Percentiles rank a stretch among this genome's conserved stretches.
These are phyloP conservation scores for Conops quadrifasciatus DNA, from an alignment of 2,888 invertebrate genomes.

Conservation along the genomic window DNA sequence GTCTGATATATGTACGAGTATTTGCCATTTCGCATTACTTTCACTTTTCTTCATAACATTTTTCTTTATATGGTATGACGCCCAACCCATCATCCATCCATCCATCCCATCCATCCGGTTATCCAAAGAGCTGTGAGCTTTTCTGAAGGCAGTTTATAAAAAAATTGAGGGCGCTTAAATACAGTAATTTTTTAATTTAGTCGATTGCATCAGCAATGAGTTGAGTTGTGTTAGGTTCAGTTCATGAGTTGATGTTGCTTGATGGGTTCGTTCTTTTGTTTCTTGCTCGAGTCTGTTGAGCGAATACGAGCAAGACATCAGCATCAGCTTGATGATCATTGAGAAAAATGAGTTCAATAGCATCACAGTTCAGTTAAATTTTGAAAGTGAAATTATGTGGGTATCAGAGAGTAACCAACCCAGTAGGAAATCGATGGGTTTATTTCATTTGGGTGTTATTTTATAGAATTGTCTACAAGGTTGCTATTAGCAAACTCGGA, in stretches of 20 bases:
- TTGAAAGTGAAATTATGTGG: slow-evolving; percentile 10
- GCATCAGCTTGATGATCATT: neutral
- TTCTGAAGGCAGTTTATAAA: slow-evolving; percentile 13
- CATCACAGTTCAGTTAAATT: neutral
- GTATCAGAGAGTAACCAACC: neutral
- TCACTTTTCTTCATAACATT: no score
- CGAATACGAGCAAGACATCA: no score
- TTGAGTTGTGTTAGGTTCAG: neutral
- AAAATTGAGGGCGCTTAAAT: slow-evolving; percentile 21
- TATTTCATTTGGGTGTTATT: neutral
- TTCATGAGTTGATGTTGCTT: no score
- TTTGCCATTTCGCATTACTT: no score
- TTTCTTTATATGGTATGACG: no score
- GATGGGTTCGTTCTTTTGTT: no score
- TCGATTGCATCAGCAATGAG: slow-evolving; percentile 7
- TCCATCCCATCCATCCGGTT: neutral
- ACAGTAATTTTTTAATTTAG: slow-evolving; percentile 31
- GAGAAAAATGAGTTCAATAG: neutral
- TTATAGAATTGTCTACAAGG: no score
- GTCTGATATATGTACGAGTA: no score
- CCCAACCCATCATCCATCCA: neutral
- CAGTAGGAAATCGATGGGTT: slow-evolving; percentile 11
- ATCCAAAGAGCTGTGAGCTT: neutral
- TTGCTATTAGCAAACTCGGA: no score
- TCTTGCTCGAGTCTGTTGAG: neutral